phyloP scores from a whole-genome alignment of 2,888 invertebrate genomes.

The Bombylius major region DNA sequence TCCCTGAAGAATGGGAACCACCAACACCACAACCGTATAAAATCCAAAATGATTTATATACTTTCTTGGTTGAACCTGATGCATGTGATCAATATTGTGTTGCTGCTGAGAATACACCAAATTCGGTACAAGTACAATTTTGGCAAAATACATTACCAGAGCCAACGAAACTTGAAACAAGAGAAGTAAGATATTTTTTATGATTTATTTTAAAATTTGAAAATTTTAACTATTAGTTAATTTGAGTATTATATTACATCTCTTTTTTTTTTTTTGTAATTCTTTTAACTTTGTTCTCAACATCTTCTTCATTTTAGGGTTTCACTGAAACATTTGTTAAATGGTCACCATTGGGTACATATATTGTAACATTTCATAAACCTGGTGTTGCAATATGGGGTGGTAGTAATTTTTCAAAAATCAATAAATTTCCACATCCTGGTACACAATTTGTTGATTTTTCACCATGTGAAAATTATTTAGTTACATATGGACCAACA shows the following conservation, averaged over 20 bases:
- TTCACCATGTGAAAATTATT: conserved; percentile 93
- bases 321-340: conserved; percentile 95
- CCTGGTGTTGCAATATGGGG: conserved; percentile 96
- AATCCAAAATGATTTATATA: conserved; percentile 84
- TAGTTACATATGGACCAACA: conserved; percentile 86
- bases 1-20: conserved; percentile 86
- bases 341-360: conserved; percentile 97
- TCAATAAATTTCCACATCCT: conserved; percentile 79
- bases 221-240: neutral
- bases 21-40: conserved; percentile 82
- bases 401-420: conserved; percentile 82
- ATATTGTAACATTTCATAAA: conserved; percentile 90
- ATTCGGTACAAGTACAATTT: conserved; percentile 62
- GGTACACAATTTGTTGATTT: conserved; percentile 93
- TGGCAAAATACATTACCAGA: conserved; percentile 87
- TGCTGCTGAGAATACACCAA: conserved; percentile 68
- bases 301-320: conserved; percentile 44
- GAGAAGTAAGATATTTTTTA: conserved; percentile 45
- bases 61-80: conserved; percentile 86
- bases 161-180: conserved; percentile 66
- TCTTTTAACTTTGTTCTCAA: neutral
- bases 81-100: conserved; percentile 93
- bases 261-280: too few species aligned
- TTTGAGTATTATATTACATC: too few species aligned
- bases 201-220: neutral